phyloP scores from a whole-genome alignment of 2,113 vertebrate species.

The Heterocephalus glaber region DNA sequence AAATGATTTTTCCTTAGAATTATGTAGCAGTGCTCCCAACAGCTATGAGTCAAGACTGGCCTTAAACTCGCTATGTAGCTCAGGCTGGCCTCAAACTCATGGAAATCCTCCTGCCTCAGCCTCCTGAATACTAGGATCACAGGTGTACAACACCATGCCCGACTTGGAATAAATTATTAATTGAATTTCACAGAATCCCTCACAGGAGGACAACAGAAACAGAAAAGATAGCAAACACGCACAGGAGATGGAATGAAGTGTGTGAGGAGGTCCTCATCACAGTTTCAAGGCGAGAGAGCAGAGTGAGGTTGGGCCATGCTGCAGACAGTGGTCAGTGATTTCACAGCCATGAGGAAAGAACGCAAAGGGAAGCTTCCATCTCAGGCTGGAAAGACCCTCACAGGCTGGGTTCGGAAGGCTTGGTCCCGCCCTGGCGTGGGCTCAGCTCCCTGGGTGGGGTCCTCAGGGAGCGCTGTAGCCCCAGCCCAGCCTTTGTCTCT shows the following conservation, averaged over 20 bases:
- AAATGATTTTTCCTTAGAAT: no score
- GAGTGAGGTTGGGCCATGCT: not conserved
- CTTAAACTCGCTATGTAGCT: no score
- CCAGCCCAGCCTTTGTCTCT: no score
- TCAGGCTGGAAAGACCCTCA: no score
- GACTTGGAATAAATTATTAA: not conserved
- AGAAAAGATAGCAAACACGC: not conserved
- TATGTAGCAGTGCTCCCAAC: no score
- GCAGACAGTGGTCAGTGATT: not conserved
- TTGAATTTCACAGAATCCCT: not conserved
- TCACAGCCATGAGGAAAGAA: not conserved
- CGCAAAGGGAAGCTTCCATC: not conserved
- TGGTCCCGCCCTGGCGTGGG: no score
- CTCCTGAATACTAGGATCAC: not conserved
- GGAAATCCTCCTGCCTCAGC: not conserved
- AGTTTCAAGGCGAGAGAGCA: not conserved
- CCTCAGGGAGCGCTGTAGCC: not conserved
- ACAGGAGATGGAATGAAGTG: not conserved
- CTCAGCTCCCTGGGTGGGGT: no score
- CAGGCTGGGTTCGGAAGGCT: not conserved
- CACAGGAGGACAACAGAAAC: not conserved
- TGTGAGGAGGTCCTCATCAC: not conserved
- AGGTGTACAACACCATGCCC: no score
- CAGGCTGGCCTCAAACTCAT: not conserved
- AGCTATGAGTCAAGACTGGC: no score